Base-by-base conservation (phyloP, 2,113 vertebrate species). In the Indicator indicator region DNA sequence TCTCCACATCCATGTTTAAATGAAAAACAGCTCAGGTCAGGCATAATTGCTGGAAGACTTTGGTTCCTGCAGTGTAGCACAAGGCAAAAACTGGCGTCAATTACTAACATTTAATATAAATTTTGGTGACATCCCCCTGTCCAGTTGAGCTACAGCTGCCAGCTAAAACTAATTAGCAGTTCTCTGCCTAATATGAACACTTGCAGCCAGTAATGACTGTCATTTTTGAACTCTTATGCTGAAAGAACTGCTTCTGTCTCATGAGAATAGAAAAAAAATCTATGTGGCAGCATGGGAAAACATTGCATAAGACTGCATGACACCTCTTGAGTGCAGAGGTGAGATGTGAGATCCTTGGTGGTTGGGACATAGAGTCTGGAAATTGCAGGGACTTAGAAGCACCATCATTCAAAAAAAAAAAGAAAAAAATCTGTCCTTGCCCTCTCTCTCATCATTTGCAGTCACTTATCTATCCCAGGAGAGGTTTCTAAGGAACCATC, bases 401-500 rank as follows among this genome's bases (percentile, higher is more conserved):
- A 64, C 6, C 13, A 62, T 8, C 18, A 19, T 24, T 72, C 16
- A 46, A 88, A 81, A 19, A 54, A 89, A 75, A 82, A n/a, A n/a
- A n/a, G n/a, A n/a, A n/a, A n/a, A n/a, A n/a, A 36, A 42, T 38
- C 28, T 48, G 28, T n/a, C 44, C 76, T 89, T 90, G 58, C n/a
- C 50, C 30, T 78, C 38, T 68, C 28, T 79, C 38, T 75, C 46
- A 63, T 65, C 28, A 32, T 89, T 84, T 89, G 70, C 7, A 21
- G 84, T 82, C 84, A 79, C 70, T 86, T 69, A 75, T 6, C 32
- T 55, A 36, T 74, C 40, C 62, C 76, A 70, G 36, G 50, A 82
- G 58, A 84, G 36, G 40, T 86, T 94, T 92, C 80, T 72, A 78
- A 83, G 80, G 58, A 94, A 69, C 56, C 80, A 88, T 27, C 17